Conservation (phyloP, 1,140 invertebrate genomes). For the Drosophila novamexicana region DNA sequence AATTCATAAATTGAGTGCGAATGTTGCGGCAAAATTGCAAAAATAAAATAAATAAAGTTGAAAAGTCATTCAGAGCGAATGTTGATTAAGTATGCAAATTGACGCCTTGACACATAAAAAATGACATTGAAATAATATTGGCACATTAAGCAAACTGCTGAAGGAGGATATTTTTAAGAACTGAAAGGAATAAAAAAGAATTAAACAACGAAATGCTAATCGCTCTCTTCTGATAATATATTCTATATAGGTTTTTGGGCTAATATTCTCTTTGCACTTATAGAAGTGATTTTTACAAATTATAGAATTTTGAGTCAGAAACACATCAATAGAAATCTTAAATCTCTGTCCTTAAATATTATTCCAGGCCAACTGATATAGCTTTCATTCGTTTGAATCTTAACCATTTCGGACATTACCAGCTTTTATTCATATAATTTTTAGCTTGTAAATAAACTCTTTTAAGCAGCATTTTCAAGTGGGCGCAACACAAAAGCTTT, state of each 20-base stretch:
- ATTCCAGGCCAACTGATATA: too few relatives aligned
- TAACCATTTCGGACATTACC: not conserved
- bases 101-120: conserved; percentile 32
- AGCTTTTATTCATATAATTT: not conserved
- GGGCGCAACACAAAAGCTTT: conserved; percentile 2
- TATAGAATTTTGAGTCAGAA: too few relatives aligned
- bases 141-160: conserved; percentile 11
- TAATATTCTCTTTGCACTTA: too few relatives aligned
- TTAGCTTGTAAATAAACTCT: not conserved
- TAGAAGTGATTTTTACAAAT: too few relatives aligned
- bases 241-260: not conserved
- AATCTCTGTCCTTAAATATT: too few relatives aligned
- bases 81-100: conserved; percentile 48
- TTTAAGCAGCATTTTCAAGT: conserved; percentile 1
- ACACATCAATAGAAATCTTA: too few relatives aligned
- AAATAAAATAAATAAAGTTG: conserved; percentile 21
- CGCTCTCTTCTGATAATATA: not conserved
- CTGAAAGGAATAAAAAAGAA: not conserved
- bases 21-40: conserved; percentile 26
- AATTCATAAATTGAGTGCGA: conserved; percentile 48
- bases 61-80: conserved; percentile 35
- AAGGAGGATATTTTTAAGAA: not conserved
- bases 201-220: not conserved
- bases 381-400: not conserved
- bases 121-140: conserved; percentile 24